These are phyloP conservation scores for Heterocephalus glaber DNA, from an alignment of 2,113 vertebrate genomes.

Conservation along the genomic window DNA sequence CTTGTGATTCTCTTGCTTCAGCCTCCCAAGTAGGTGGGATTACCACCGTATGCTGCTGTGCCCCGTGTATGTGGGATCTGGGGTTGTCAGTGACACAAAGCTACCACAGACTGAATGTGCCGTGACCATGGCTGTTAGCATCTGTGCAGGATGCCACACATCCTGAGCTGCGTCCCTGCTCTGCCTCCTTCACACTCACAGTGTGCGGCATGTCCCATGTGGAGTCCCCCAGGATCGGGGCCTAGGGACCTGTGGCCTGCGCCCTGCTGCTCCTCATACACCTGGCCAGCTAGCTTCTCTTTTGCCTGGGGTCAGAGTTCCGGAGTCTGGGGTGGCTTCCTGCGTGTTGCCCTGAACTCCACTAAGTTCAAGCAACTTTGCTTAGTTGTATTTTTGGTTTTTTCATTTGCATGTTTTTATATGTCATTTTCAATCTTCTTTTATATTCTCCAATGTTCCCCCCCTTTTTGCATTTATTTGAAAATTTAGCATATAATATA, in stretches of 20 bases:
- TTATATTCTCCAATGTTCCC: neutral
- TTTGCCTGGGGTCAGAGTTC: no score
- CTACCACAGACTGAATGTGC: neutral
- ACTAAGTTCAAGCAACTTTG: neutral
- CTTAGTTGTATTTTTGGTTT: neutral
- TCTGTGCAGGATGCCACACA: neutral
- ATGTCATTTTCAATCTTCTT: neutral
- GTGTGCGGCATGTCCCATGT: neutral
- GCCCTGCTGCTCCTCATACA: neutral
- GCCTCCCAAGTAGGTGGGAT: neutral
- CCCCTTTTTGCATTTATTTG: neutral
- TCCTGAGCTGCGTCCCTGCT: neutral
- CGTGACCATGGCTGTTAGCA: neutral
- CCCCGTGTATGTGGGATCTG: neutral
- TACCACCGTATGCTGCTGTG: neutral
- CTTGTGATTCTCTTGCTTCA: neutral
- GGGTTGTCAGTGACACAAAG: neutral
- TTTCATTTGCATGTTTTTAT: neutral
- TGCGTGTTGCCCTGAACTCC: neutral
- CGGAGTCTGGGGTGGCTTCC: no score
- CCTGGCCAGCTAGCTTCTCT: neutral
- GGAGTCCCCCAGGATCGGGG: neutral
- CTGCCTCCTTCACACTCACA: neutral
- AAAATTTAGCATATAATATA: neutral
- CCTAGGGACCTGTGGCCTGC: neutral